Base-by-base conservation (phyloP, 2,113 vertebrate species). In the Perca schrenkii region DNA sequence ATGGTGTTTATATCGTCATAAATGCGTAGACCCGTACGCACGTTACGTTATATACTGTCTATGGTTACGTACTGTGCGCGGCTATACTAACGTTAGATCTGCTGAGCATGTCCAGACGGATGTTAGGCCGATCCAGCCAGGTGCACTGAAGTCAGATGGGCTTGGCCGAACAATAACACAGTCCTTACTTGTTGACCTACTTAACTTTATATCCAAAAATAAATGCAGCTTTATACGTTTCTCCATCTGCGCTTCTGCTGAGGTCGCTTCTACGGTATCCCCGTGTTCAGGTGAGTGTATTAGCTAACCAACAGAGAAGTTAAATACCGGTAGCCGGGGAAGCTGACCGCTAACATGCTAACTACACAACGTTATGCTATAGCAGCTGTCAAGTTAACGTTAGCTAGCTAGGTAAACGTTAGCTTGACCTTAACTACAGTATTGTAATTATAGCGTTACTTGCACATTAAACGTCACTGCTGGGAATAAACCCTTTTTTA, bases 241-340 rank as follows among this genome's bases (percentile, higher is more conserved):
- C 6, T n/a, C 25, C 40, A n/a, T 6, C 66, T 34, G 49, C 6
- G 2, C 60, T 63, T 79, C 75, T 67, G 22, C 21, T 53, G 63
- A 84, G 62, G 67, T 66, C 50, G 52, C 57, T n/a, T n/a, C 14
- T 15, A 43, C 47, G 16, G 11, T 2, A 13, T 3, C 47, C 11
- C 1, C 13, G 1, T 12, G 65, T 49, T 34, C 77, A 79, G 72
- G 90, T 91, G 86, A 89, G 85, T 69, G 2, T 28, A 0, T 3
- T 21, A n/a, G n/a, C n/a, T n/a, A 21, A 8, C 65, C 2, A 54
- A 70, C 13, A 4, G 15, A 34, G 1, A 56, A 1, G 5, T 28
- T 15, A 5, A 61, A 22, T 4, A 6, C 34, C 6, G 34, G 28
- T 43, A 31, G 21, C 12, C 10, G 4, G 11, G 11, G 6, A 60